Percentiles rank a stretch among this genome's conserved stretches.
Conservation (phyloP, 2,113 vertebrate species). For the Sinocyclocheilus rhinocerous region DNA sequence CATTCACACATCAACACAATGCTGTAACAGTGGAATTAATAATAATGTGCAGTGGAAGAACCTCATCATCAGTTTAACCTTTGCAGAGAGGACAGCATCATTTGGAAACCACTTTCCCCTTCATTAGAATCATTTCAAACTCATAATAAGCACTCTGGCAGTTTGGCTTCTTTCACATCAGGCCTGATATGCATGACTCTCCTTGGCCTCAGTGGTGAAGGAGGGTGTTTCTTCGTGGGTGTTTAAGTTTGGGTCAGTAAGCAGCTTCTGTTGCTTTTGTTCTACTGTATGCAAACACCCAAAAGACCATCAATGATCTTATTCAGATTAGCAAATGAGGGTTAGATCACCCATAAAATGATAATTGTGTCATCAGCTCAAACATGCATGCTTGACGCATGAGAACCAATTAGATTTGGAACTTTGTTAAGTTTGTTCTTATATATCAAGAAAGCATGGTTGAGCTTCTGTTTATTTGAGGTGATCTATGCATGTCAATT, state of each 20-base stretch:
- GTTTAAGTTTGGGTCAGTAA: background rate
- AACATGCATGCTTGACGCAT: too few relatives aligned
- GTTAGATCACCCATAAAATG: too few relatives aligned
- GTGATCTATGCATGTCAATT: too few relatives aligned
- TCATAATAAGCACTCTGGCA: conserved; percentile 19
- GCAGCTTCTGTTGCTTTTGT: background rate
- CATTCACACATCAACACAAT: conserved; percentile 2
- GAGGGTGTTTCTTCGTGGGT: background rate
- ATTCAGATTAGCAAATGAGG: background rate
- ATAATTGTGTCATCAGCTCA: too few relatives aligned
- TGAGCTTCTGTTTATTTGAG: background rate
- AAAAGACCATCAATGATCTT: background rate
- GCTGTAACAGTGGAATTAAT: conserved; percentile 28
- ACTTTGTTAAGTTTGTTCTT: background rate
- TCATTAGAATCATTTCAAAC: conserved; percentile 15
- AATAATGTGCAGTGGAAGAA: conserved; percentile 25
- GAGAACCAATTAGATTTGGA: too few relatives aligned
- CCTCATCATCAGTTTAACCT: background rate
- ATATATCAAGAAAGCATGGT: background rate
- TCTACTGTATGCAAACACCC: background rate
- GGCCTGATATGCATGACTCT: background rate
- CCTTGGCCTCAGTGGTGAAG: background rate
- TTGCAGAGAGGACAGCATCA: too few relatives aligned
- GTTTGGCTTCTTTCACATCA: background rate
- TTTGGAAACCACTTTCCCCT: background rate